Conservation (phyloP, 2,797 vertebrate genomes). For the Diglossa cyanea region DNA sequence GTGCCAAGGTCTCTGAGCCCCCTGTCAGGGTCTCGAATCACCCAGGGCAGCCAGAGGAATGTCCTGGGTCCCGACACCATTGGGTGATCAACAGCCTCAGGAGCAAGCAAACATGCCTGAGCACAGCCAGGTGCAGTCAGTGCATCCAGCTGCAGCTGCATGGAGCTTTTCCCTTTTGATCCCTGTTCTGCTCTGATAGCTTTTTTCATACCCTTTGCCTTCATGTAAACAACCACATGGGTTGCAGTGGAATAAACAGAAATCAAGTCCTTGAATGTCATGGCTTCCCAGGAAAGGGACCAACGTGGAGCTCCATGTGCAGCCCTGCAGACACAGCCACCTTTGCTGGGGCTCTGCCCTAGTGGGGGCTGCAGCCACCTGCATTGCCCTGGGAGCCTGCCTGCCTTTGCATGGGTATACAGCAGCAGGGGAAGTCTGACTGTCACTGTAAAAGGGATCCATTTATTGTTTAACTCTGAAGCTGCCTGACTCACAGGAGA, state of each 20-base stretch:
- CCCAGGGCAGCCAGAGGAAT: neutral
- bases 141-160: neutral
- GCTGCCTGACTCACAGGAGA: neutral
- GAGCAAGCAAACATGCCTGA: neutral
- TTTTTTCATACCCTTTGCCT: neutral
- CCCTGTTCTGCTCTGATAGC: neutral
- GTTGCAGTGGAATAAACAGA: neutral
- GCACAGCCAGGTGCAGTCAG: neutral
- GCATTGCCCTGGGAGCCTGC: neutral
- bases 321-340: neutral
- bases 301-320: neutral
- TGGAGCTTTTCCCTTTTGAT: neutral
- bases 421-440: neutral
- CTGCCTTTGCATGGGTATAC: neutral
- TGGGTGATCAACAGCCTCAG: neutral
- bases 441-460: neutral
- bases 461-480: neutral
- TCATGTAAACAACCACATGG: neutral
- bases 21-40: neutral
- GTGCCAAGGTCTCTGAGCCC: neutral
- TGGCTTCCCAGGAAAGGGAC: neutral
- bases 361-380: neutral
- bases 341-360: neutral
- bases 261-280: neutral
- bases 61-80: neutral